Conservation (phyloP, 2,888 invertebrate species). For the Branchinecta sandiegonensis region DNA sequence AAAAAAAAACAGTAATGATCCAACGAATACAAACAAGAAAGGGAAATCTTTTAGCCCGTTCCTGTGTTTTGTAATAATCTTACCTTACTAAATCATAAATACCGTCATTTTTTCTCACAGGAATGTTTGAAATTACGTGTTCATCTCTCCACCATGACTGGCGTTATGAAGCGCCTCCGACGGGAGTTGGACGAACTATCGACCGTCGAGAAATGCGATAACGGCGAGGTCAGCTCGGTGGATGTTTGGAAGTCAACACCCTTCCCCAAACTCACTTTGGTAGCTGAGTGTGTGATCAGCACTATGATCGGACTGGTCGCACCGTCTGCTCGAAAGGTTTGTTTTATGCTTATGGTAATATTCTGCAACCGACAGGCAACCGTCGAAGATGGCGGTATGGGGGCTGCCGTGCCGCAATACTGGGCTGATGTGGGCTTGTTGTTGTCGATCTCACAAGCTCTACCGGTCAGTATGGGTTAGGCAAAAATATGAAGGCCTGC, state of each 20-base stretch:
- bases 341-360: too few relatives aligned
- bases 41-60: conserved; percentile 39
- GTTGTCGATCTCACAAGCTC: too few relatives aligned
- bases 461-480: too few relatives aligned
- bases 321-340: too few relatives aligned
- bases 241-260: neutral
- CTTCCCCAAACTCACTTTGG: conserved; percentile 4
- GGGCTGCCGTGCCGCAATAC: too few relatives aligned
- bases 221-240: conserved; percentile 11
- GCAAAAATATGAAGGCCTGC: too few relatives aligned
- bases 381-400: too few relatives aligned
- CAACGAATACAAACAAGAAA: conserved; percentile 40
- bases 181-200: conserved; percentile 36
- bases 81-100: neutral
- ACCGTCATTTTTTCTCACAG: conserved; percentile 34
- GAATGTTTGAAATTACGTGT: conserved; percentile 78
- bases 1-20: too few relatives aligned
- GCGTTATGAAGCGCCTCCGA: conserved; percentile 58
- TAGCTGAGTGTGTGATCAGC: conserved; percentile 1
- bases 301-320: neutral
- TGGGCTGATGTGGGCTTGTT: too few relatives aligned
- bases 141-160: conserved; percentile 67
- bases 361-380: too few relatives aligned
- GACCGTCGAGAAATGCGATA: conserved; percentile 33
- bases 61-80: neutral